Percentiles rank a stretch among this genome's conserved stretches.
phyloP scores from a whole-genome alignment of 2,797 vertebrate genomes.

The Helicolenus hilgendorfi region DNA sequence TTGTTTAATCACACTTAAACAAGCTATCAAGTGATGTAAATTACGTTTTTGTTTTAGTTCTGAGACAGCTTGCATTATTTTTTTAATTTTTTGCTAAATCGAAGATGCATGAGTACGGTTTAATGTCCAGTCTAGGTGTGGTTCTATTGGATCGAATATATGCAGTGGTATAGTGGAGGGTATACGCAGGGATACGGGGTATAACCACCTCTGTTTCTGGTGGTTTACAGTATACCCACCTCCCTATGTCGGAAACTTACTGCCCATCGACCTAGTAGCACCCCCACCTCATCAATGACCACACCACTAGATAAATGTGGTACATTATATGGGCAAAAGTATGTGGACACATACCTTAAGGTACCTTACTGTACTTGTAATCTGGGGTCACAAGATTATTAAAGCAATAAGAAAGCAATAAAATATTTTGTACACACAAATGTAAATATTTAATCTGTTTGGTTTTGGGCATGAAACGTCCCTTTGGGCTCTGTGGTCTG shows the following conservation, averaged over 20 bases:
- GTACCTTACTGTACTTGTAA: background rate
- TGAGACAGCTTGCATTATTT: background rate
- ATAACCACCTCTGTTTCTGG: too few species aligned
- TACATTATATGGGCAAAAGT: background rate
- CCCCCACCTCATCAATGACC: too few species aligned
- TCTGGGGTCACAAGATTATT: background rate
- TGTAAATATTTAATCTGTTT: background rate
- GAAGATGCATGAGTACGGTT: background rate
- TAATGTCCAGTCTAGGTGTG: background rate
- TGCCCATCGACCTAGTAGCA: fast-evolving
- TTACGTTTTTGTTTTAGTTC: background rate
- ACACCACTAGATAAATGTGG: too few species aligned
- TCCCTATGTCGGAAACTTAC: too few species aligned
- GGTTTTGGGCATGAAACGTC: background rate
- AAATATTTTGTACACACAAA: too few species aligned
- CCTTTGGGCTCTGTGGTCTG: background rate
- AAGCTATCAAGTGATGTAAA: background rate
- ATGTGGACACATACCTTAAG: too few species aligned
- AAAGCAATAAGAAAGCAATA: background rate
- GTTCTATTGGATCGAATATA: slow-evolving; percentile 41
- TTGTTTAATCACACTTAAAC: background rate
- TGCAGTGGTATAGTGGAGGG: fast-evolving
- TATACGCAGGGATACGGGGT: too few species aligned
- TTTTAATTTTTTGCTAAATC: background rate
- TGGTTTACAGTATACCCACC: too few species aligned